Percentiles rank a stretch among this genome's conserved stretches.
These are phyloP conservation scores for Botia almorhae DNA, from an alignment of 2,797 vertebrate species.

Conservation along the genomic window DNA sequence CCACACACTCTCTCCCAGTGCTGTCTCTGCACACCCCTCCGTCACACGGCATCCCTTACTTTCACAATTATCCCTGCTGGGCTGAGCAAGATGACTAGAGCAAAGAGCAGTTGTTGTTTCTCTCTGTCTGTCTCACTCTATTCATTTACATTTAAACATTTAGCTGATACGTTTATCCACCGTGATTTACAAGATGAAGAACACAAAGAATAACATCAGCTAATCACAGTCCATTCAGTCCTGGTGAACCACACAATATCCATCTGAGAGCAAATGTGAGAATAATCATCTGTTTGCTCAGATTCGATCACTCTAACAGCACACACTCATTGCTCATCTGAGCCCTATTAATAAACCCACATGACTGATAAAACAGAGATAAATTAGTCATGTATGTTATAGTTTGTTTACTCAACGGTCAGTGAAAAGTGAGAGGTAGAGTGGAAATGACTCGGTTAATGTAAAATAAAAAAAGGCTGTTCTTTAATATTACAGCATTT, in stretches of 20 bases:
- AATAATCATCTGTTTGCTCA: slow-evolving; percentile 14
- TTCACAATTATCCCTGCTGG: slow-evolving; percentile 19
- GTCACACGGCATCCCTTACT: background rate
- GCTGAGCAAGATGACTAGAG: slow-evolving; percentile 4
- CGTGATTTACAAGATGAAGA: too few relatives aligned
- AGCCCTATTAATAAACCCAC: background rate
- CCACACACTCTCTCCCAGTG: slow-evolving; percentile 23
- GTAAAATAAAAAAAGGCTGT: background rate
- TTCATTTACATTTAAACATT: too few relatives aligned
- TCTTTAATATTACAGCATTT: background rate
- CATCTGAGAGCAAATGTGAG: background rate
- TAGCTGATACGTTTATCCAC: too few relatives aligned
- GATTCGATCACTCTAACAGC: background rate
- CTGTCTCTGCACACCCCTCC: background rate
- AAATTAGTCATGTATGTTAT: background rate
- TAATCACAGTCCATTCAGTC: background rate
- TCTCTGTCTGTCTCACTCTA: background rate
- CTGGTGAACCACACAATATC: background rate
- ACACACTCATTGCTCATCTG: background rate
- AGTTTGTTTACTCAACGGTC: slow-evolving; percentile 5
- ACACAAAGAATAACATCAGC: too few relatives aligned
- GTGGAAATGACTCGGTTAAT: background rate
- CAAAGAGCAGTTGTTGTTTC: slow-evolving; percentile 23
- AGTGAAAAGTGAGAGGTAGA: background rate
- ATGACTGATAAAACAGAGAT: slow-evolving; percentile 4